Conservation (phyloP, 2,888 invertebrate genomes). For the Lampropteryx suffumata region DNA sequence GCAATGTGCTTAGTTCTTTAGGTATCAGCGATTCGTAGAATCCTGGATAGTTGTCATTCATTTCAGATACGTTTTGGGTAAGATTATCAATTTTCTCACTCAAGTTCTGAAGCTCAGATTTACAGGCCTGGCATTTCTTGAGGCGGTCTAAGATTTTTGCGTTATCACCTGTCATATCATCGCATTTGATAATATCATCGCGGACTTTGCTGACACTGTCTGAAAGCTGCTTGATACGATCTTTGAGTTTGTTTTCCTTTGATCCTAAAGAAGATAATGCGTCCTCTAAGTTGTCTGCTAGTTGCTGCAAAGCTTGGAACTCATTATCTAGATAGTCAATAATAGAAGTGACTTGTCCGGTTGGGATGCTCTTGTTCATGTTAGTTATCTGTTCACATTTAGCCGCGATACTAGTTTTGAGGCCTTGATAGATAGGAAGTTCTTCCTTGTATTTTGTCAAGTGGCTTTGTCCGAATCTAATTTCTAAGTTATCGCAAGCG, state of each 20-base stretch:
- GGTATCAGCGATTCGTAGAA: slow-evolving; percentile 90
- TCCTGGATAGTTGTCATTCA: slow-evolving; percentile 89
- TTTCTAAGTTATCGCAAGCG: slow-evolving; percentile 90
- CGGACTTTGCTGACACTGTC: slow-evolving; percentile 88
- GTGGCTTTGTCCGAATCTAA: slow-evolving; percentile 90
- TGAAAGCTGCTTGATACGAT: slow-evolving; percentile 87
- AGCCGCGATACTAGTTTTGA: slow-evolving; percentile 89
- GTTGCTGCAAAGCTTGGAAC: slow-evolving; percentile 87
- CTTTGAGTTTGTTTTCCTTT: slow-evolving; percentile 88
- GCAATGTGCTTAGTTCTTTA: slow-evolving; percentile 92
- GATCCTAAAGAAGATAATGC: slow-evolving; percentile 88
- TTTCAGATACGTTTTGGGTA: slow-evolving; percentile 86
- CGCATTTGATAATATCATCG: slow-evolving; percentile 93
- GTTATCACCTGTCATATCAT: slow-evolving; percentile 94
- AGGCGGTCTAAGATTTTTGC: slow-evolving; percentile 91
- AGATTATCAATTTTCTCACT: slow-evolving; percentile 87
- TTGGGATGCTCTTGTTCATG: slow-evolving; percentile 87
- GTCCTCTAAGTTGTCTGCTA: slow-evolving; percentile 89
- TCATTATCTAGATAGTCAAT: slow-evolving; percentile 87
- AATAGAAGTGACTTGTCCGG: slow-evolving; percentile 86
- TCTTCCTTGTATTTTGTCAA: slow-evolving; percentile 94
- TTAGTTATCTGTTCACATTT: slow-evolving; percentile 92
- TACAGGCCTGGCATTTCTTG: slow-evolving; percentile 88
- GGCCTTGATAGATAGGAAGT: slow-evolving; percentile 88
- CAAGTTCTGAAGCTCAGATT: slow-evolving; percentile 86